Percentiles rank a stretch among this genome's conserved stretches.
Evolutionary conservation across 1,140 invertebrate species (phyloP).

Genomic region (Wiebesia pumilae): DNA sequence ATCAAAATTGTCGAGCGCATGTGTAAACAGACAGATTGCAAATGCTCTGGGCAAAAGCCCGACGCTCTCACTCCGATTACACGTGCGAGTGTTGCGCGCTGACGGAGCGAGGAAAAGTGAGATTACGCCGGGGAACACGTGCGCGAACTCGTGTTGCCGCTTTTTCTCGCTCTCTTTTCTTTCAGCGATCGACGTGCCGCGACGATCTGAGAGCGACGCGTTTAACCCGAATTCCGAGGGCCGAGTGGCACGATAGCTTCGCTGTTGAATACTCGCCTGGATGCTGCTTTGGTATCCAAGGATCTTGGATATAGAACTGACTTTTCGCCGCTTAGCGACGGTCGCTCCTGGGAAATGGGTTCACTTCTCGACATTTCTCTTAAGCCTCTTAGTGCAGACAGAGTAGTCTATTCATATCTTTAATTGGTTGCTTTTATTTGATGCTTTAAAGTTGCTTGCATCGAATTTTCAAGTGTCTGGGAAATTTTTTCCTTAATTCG

Average conservation of each 20-base stretch:
- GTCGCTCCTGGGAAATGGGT: neutral
- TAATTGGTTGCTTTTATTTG: neutral
- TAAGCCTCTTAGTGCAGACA: neutral
- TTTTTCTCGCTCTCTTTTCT: neutral
- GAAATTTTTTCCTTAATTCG: too few species aligned
- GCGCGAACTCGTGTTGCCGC: neutral
- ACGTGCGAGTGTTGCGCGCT: too few species aligned
- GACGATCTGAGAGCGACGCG: neutral
- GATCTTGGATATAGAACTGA: neutral
- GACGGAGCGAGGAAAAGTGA: too few species aligned
- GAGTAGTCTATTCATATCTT: neutral
- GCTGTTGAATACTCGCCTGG: neutral
- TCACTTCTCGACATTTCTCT: neutral
- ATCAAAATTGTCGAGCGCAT: too few species aligned
- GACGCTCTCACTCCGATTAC: too few species aligned
- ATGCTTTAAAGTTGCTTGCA: neutral
- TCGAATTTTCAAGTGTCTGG: too few species aligned
- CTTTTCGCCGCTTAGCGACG: neutral
- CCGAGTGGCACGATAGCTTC: too few species aligned
- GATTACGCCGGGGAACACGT: neutral
- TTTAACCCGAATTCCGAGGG: slow-evolving; percentile 42
- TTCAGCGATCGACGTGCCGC: neutral
- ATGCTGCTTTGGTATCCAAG: neutral
- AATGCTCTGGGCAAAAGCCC: too few species aligned
- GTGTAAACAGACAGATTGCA: too few species aligned